phyloP scores from a whole-genome alignment of 2,797 vertebrate genomes.

The Mormyrus proboscirostris region DNA sequence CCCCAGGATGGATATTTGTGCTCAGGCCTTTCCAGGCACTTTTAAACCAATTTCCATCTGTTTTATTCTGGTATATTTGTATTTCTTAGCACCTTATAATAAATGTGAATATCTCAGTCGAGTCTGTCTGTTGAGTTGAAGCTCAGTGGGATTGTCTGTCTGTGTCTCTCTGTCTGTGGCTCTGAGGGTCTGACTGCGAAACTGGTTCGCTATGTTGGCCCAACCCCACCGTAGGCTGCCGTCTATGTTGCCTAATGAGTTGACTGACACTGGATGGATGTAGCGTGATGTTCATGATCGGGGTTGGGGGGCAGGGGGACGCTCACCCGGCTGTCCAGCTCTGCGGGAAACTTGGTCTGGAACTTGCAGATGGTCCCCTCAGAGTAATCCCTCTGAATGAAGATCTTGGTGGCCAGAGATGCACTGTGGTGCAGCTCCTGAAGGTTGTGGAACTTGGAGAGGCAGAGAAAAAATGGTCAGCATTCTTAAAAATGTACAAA shows the following conservation, averaged over 20 bases:
- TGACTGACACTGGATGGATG: background rate
- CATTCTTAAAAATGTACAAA: background rate
- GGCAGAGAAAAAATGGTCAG: background rate
- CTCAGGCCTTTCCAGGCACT: background rate
- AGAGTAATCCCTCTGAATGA: conserved; percentile 92
- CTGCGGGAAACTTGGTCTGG: conserved; percentile 91
- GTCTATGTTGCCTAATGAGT: background rate
- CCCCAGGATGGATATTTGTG: background rate
- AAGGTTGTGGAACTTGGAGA: conserved; percentile 65
- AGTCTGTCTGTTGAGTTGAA: background rate
- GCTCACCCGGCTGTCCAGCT: conserved; percentile 89
- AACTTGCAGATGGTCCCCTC: conserved; percentile 91
- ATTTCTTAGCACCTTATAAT: conserved; percentile 9
- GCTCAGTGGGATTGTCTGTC: background rate
- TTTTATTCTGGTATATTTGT: background rate
- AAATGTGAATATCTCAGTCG: background rate
- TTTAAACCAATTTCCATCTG: conserved; percentile 6
- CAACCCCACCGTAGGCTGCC: background rate
- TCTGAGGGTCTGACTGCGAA: background rate
- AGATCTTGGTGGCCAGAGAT: conserved; percentile 88
- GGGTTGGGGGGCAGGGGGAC: background rate
- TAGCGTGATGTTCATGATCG: too few relatives aligned
- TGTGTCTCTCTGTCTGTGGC: background rate
- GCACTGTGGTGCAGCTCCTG: conserved; percentile 87
- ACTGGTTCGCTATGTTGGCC: background rate